A percentile compares a stretch with the other conserved stretches of the same genome.
These are phyloP conservation scores for Proisotoma minuta DNA, from an alignment of 2,888 invertebrate species.

Conservation along the genomic window DNA sequence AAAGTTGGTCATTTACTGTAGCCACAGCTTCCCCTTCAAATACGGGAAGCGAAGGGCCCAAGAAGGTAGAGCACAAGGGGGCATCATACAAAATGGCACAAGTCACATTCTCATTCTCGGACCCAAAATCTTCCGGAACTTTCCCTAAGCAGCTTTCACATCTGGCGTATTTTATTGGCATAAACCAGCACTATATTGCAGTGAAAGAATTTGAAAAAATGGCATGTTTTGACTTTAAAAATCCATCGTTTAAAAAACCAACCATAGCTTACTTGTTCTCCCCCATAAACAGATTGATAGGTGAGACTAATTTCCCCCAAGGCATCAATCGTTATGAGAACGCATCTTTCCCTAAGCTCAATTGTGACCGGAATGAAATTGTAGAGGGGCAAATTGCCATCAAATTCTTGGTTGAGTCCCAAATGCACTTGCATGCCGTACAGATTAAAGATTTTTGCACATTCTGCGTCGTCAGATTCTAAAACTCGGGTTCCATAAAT, in stretches of 20 bases:
- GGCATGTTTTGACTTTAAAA: too few species aligned
- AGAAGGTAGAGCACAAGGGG: slow-evolving; percentile 12
- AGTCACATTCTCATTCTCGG: background rate
- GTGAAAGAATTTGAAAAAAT: too few species aligned
- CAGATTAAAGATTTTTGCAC: background rate
- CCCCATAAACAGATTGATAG: too few species aligned
- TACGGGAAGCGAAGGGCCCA: slow-evolving; percentile 16
- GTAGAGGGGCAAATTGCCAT: background rate
- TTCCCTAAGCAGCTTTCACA: slow-evolving; percentile 19
- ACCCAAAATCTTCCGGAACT: background rate
- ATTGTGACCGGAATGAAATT: background rate
- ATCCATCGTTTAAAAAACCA: too few species aligned
- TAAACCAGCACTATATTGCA: background rate
- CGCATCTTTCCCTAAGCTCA: background rate
- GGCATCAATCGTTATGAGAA: background rate
- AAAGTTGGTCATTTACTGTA: slow-evolving; percentile 5
- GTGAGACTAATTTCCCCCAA: background rate
- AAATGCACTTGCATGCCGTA: background rate
- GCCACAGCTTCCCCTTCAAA: slow-evolving; percentile 5
- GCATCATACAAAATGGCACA: slow-evolving; percentile 27
- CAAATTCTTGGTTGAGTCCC: background rate
- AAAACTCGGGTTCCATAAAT: too few species aligned
- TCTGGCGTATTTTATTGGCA: slow-evolving; percentile 5
- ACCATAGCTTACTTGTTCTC: too few species aligned
- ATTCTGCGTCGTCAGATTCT: background rate